Conservation (phyloP, 2,113 vertebrate genomes). For the Ciconia maguari region DNA sequence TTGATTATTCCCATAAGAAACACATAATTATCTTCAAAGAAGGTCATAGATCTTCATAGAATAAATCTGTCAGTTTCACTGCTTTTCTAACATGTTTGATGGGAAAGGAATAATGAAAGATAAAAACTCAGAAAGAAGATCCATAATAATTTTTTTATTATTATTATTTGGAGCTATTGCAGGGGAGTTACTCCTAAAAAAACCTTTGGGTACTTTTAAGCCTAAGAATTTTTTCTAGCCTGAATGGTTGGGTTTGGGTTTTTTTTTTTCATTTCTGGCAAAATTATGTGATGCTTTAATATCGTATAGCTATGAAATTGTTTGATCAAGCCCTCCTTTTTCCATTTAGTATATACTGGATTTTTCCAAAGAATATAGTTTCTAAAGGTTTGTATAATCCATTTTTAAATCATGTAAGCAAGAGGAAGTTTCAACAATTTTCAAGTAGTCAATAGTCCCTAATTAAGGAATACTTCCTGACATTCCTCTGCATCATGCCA, state of each 20-base stretch:
- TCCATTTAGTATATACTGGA: neutral
- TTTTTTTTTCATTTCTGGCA: neutral
- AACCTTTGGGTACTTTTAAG: neutral
- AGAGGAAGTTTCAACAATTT: neutral
- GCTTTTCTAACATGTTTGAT: neutral
- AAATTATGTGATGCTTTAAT: neutral
- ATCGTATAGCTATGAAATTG: neutral
- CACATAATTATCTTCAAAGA: neutral
- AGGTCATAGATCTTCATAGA: neutral
- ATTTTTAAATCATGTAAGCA: neutral
- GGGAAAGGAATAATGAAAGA: neutral
- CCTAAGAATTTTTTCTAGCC: neutral
- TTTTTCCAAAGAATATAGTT: neutral
- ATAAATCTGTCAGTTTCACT: neutral
- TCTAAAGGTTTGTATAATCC: neutral
- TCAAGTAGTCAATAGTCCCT: neutral
- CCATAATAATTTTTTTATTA: neutral
- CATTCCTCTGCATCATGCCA: neutral
- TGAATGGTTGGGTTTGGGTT: neutral
- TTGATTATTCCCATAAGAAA: neutral
- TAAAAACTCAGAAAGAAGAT: neutral
- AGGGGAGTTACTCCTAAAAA: neutral
- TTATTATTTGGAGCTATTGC: neutral
- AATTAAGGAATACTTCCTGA: neutral
- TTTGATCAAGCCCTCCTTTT: neutral